These are phyloP conservation scores for Perognathus longimembris DNA, from an alignment of 2,113 vertebrate genomes.

Conservation along the genomic window DNA sequence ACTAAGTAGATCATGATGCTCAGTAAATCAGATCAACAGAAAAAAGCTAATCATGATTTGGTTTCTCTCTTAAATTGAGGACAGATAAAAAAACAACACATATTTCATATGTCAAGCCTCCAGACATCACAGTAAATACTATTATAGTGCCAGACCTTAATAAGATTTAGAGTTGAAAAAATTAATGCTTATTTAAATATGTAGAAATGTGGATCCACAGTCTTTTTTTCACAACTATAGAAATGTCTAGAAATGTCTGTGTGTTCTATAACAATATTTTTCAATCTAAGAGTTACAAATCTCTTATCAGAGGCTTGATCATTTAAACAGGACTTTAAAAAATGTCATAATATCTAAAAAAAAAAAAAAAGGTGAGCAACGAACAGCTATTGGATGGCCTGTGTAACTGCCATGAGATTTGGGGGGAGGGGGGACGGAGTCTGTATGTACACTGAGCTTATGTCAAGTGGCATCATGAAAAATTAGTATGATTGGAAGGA, in stretches of 20 bases:
- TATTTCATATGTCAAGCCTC: not conserved
- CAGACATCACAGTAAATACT: constrained; percentile 7
- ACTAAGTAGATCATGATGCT: not conserved
- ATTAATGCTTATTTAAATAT: constrained; percentile 39
- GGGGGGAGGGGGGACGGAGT: too few relatives aligned
- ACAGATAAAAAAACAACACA: not conserved
- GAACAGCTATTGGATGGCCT: not conserved
- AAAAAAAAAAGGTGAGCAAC: not conserved
- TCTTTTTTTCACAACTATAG: not conserved
- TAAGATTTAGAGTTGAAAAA: constrained; percentile 26
- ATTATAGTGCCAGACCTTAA: not conserved
- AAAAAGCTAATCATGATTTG: not conserved
- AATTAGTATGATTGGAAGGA: not conserved
- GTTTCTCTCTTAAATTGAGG: not conserved
- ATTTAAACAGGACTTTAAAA: too few relatives aligned
- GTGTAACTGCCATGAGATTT: not conserved
- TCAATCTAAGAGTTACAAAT: constrained; percentile 4
- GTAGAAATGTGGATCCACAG: not conserved
- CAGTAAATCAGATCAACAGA: not conserved
- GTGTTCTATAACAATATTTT: not conserved
- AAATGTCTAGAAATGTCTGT: not conserved
- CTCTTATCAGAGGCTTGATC: not conserved
- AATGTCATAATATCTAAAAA: constrained; percentile 9
- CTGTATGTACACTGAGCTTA: not conserved
- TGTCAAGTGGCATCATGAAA: not conserved